Evolutionary conservation across 2,888 invertebrate genomes (phyloP), one percentile per base, ranked within the genome.

Genomic region (Tetanocera ferruginea): DNA sequence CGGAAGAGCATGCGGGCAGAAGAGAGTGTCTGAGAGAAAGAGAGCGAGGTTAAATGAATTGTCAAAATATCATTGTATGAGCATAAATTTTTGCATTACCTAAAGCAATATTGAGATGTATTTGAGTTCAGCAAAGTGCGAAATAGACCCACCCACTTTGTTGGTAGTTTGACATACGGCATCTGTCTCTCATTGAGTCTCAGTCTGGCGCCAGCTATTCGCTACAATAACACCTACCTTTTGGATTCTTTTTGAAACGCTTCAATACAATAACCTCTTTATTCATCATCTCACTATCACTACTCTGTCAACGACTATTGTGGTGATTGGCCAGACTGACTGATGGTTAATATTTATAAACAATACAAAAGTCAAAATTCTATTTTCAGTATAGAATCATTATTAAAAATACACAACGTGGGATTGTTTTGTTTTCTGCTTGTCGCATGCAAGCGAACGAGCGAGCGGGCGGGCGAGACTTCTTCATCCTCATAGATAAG

Each of bases 351-450:
- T 37, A 43, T 11, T 60, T 52, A 52, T 51, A 70, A 71, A 34
- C 57, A 69, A 49, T 49, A 14, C 23, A 55, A 23, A 57, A 23
- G 34, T 23, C 14, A 23, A 37, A 57, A 73, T 60, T 60, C 73
- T 73, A 73, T 73, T 73, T 73, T 31, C 60, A 73, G 62, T n/a
- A 11, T 37, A n/a, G 37, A 55, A 31, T 37, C 23, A 25, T 11
- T 72, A 60, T 43, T 57, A 69, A 60, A 60, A 60, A 72, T 72
- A 72, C 37, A 60, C 14, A 25, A 71, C 72, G 57, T 72, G 71
- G n/a, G 62, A 60, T 43, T 55, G 3, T 55, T 31, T 34, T n/a
- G 19, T 34, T 17, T 52, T 23, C 25, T 17, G 3, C 3, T 11
- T 64, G 17, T 25, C 23, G n/a, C 17, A 43, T 43, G 6, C 11